A percentile compares a stretch with the other conserved stretches of the same genome.
Evolutionary conservation across 1,140 invertebrate genomes (phyloP).

Genomic region (Trichomalopsis sarcophagae): DNA sequence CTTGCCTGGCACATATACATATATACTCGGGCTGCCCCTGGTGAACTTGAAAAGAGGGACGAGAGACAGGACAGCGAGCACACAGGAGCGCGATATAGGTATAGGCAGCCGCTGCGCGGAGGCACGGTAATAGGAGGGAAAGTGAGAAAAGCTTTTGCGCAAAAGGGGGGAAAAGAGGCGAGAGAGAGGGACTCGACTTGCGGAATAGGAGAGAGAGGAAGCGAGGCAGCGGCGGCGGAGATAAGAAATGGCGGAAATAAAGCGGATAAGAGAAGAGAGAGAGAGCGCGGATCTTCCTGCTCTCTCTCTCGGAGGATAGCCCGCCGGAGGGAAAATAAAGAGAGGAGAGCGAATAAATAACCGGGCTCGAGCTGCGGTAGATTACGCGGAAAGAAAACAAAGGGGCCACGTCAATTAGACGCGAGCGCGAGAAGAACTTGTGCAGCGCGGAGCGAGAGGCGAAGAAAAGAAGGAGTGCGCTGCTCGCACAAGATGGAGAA

Average conservation of each 20-base stretch:
- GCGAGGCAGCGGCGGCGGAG: background rate
- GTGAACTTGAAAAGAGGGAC: slow-evolving; percentile 34
- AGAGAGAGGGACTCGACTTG: background rate
- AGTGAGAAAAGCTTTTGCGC: slow-evolving; percentile 9
- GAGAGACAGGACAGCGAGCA: background rate
- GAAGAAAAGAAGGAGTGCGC: background rate
- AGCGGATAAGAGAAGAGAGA: slow-evolving; percentile 11
- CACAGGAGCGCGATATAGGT: background rate
- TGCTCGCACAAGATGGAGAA: slow-evolving; percentile 33
- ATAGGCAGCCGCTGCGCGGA: background rate
- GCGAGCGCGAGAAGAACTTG: background rate
- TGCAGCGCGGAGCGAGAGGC: background rate
- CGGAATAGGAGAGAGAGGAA: background rate
- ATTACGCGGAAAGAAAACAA: slow-evolving; percentile 46
- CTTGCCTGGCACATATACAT: background rate
- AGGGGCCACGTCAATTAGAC: slow-evolving; percentile 43
- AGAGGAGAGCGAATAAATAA: slow-evolving; percentile 37
- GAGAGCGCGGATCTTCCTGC: background rate
- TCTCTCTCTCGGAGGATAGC: background rate
- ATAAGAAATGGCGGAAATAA: slow-evolving; percentile 39
- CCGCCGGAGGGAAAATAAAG: slow-evolving; percentile 19
- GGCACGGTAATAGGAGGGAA: slow-evolving; percentile 2
- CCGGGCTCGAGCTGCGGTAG: slow-evolving; percentile 14
- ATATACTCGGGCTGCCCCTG: too few species aligned
- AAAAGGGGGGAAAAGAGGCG: background rate